These are phyloP conservation scores for Polylopha cassiicola DNA, from an alignment of 2,888 invertebrate genomes.

Conservation along the genomic window DNA sequence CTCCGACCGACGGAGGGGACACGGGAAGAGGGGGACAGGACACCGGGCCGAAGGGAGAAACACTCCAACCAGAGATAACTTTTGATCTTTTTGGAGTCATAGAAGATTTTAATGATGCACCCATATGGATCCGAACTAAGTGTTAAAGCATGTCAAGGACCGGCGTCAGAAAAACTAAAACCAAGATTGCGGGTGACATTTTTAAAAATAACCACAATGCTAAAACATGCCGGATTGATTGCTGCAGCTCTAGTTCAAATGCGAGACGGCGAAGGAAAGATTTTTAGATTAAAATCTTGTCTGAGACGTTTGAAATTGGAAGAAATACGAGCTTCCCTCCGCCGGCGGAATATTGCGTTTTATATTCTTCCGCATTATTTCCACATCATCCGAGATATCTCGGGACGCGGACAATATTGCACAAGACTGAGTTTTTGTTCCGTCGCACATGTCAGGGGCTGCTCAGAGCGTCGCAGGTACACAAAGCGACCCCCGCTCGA, in stretches of 20 bases:
- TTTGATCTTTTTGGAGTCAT: constrained; percentile 74
- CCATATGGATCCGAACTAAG: constrained; percentile 67
- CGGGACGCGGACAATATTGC: constrained; percentile 64
- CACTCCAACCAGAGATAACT: constrained; percentile 70
- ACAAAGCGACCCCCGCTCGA: constrained; percentile 66
- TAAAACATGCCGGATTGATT: constrained; percentile 43
- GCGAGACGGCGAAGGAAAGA: constrained; percentile 37
- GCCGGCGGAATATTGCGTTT: constrained; percentile 43
- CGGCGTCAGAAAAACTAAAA: constrained; percentile 66
- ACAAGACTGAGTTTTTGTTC: constrained; percentile 66
- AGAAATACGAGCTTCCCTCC: constrained; percentile 34
- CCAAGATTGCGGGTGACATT: constrained; percentile 69
- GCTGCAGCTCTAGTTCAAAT: constrained; percentile 34
- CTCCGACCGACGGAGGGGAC: constrained; percentile 41
- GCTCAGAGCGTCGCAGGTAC: constrained; percentile 63
- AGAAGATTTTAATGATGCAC: constrained; percentile 75
- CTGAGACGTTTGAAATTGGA: constrained; percentile 34
- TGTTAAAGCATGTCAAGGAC: constrained; percentile 76
- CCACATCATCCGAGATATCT: constrained; percentile 58
- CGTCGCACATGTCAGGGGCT: constrained; percentile 66
- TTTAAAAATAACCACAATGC: constrained; percentile 57
- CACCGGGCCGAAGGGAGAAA: constrained; percentile 48
- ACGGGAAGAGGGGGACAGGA: constrained; percentile 42
- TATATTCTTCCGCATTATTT: constrained; percentile 60
- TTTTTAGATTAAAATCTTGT: constrained; percentile 42